Base-by-base conservation (phyloP, 1,140 invertebrate genomes). In the Solenopsis fugax region DNA sequence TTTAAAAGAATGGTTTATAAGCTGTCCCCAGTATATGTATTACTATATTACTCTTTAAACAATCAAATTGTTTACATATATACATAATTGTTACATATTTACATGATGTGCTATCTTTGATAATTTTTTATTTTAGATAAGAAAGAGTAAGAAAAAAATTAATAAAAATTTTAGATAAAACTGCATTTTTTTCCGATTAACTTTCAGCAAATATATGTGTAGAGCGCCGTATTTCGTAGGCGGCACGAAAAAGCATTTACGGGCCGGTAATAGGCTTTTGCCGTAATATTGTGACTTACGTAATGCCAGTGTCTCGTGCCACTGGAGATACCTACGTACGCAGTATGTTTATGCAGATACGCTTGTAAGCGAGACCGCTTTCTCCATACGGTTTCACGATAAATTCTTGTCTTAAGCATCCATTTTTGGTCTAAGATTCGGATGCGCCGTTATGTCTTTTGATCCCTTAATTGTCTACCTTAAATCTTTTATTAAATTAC, bases 311-410 rank as follows among this genome's bases (percentile, higher is more conserved):
- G 81, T 90, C 82, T 86, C 87, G 85, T 88, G 91, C 91, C 89
- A 88, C 62, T 86, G 89, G 77, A 84, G 65, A 89, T 90, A 91
- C 75, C 37, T 62, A 80, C 73, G 75, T 87, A 82, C 56, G 45
- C 65, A 48, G 58, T 85, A 80, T 65, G 62, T 85, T 85, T 78
- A 86, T 81, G 87, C 86, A 88, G 73, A 87, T 88, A 86, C 65
- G 85, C n/a, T 52, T 76, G 54, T 65, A 76, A 84, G 60, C 89
- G 76, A 89, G 78, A 78, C 81, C 78, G 87, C 91, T 92, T 92
- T 92, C 91, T 92, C 91, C 91, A 87, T 92, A 92, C 88, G 91
- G 76, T 89, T 92, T 90, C 91, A 54, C 88, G 87, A 82, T 85
- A 76, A 85, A 92, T 92, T 87, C 88, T 80, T 67, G 16, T 10